Base-by-base conservation (phyloP, 1,140 invertebrate species). In the Drosophila tristis region DNA sequence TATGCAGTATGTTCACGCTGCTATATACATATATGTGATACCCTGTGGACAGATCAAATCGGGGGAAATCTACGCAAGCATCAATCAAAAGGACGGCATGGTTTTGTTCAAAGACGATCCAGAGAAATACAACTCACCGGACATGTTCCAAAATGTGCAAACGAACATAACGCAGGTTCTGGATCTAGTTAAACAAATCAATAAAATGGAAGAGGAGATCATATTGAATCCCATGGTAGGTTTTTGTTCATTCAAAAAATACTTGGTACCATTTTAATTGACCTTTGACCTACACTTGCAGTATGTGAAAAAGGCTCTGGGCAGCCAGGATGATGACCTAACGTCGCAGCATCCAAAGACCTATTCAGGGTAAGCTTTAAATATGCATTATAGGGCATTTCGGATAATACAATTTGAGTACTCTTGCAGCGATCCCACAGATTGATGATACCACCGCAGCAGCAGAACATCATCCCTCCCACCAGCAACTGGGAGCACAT, bases 11-110 rank as follows among this genome's bases (percentile, higher is more conserved):
- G 31, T 25, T 2, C 29, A 9, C 8, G 2, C 8, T 31, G 8
- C 31, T 8, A 31, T 31, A 31, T 31, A 3, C 2, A 8, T 31
- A 2, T 31, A 25, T 25, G 20, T 20, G 1, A 20, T 20, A 20
- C 29, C 29, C 29, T 31, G 23, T 54, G 11, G 4, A 51, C 85
- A 99, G 98, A 99, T 99, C 81, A 97, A 99, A 93, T 97, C 98
- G 93, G 96, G 97, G 55, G 97, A 99, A 93, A 99, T 99, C 75
- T 99, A 96, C 94, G 98, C 98, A 1, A 97, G 96, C 70, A 99
- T 99, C 56, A 99, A 99, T 93, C 97, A 99, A 93, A 98, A 98
- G 92, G 98, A 99, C 93, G 98, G 98, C 9, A 99, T 99, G 98
- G 98, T 99, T 13, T 94, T 98, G 25, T 99, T 99, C 91, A 95